Percentiles rank a stretch among this genome's conserved stretches.
Conservation (phyloP, 2,888 invertebrate genomes). For the Ornithoptera alexandrae region DNA sequence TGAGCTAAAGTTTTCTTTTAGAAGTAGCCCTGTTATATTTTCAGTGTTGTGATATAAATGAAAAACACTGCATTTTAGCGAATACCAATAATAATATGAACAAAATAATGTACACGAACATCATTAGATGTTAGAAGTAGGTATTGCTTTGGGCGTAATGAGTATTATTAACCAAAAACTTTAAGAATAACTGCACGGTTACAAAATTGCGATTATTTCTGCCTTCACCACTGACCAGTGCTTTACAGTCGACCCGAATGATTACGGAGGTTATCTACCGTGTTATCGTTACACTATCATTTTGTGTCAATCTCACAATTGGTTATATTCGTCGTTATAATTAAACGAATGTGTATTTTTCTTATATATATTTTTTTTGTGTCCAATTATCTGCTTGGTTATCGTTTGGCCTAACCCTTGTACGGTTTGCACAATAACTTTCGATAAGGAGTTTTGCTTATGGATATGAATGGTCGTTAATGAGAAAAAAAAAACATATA, state of each 20-base stretch:
- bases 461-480: slow-evolving; percentile 37
- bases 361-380: slow-evolving; percentile 46
- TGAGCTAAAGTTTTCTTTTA: no score
- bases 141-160: no score
- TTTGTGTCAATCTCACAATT: slow-evolving; percentile 45
- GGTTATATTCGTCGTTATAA: slow-evolving; percentile 48
- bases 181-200: background rate
- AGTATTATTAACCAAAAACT: background rate
- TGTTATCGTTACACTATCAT: slow-evolving; percentile 40
- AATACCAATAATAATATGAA: no score
- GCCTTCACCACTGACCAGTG: slow-evolving; percentile 3
- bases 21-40: background rate
- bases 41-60: no score
- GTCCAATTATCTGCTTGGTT: slow-evolving; percentile 59
- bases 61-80: no score
- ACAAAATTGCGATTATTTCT: slow-evolving; percentile 6
- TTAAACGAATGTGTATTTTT: slow-evolving; percentile 50
- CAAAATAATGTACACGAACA: no score
- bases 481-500: slow-evolving; percentile 29
- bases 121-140: no score
- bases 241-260: slow-evolving; percentile 37
- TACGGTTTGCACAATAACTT: slow-evolving; percentile 63
- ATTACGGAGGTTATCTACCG: slow-evolving; percentile 46
- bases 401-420: slow-evolving; percentile 61
- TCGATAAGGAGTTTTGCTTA: slow-evolving; percentile 59